phyloP scores from a whole-genome alignment of 2,888 invertebrate species.

The Alitta virens region DNA sequence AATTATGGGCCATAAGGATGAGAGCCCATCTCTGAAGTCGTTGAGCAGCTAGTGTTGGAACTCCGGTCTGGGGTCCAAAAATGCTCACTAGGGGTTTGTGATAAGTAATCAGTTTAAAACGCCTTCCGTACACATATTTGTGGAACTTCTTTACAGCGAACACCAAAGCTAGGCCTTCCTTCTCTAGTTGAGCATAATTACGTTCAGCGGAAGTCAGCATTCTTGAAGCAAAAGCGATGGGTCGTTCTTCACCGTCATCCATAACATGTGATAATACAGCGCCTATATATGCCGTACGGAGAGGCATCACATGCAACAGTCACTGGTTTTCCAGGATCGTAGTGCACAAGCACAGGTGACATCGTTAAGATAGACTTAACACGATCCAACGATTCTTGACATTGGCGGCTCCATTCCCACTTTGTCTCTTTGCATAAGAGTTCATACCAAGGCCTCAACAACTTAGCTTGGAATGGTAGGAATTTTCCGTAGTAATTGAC shows the following conservation, averaged over 20 bases:
- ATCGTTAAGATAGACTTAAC: neutral
- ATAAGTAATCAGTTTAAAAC: neutral
- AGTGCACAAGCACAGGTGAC: neutral
- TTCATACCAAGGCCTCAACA: no score
- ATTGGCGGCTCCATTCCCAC: no score
- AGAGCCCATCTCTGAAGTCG: conserved; percentile 4
- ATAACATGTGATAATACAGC: neutral
- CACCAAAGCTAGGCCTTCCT: neutral
- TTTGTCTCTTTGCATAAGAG: no score
- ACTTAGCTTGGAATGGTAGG: no score
- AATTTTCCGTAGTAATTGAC: no score
- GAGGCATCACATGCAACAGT: neutral
- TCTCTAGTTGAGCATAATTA: neutral
- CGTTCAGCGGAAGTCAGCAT: neutral
- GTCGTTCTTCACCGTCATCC: neutral
- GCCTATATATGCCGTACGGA: neutral
- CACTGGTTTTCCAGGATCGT: neutral
- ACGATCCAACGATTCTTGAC: no score
- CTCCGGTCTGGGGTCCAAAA: neutral
- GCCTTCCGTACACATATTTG: neutral
- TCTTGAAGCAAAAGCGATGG: neutral
- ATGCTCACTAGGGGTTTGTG: neutral
- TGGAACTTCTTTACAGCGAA: neutral
- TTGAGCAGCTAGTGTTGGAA: conserved; percentile 1
- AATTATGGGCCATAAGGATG: neutral